Base-by-base conservation (phyloP, 1,140 invertebrate species). In the Macrosteles quadrilineatus region DNA sequence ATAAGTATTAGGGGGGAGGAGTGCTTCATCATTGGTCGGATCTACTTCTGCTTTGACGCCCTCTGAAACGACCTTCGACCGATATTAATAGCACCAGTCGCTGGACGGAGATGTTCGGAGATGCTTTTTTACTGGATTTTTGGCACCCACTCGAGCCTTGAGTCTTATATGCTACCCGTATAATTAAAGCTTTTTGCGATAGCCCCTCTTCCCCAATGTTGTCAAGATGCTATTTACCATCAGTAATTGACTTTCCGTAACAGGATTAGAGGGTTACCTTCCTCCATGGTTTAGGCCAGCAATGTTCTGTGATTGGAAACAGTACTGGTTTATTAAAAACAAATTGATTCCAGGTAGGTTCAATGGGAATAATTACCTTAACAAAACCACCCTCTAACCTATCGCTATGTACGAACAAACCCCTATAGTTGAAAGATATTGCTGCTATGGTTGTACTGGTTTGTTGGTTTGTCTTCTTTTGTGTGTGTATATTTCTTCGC, bases 81-180 rank as follows among this genome's bases (percentile, higher is more conserved):
- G n/a, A 59, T 21, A 59, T 59, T 59, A 59, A 59, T 59, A 59
- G 55, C 55, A 27, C 55, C 55, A 59, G 55, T 59, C 55, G 25
- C 14, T 9, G 9, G 25, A 27, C 11, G 55, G 27, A 59, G 55
- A 59, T 27, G 55, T 27, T 21, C 55, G 47, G 27, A 27, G 27
- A 59, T 59, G 12, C 21, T 59, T 59, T 59, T 59, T 25, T 27
- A 25, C 6, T 23, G 21, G 21, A 23, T 23, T 21, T 59, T 27
- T 59, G 55, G 55, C 47, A 21, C 47, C 21, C 47, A n/a, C 14
- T 2, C 25, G 25, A 59, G 23, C 55, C 27, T 30, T 25, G 55
- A n/a, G 25, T 30, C 14, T 14, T 3, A 19, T 30, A 27, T 6
- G 27, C 23, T 25, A 23, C 23, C 21, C 2, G 27, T 14, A 59